These are phyloP conservation scores for Typhlichthys subterraneus DNA, from an alignment of 2,797 vertebrate species.

Conservation along the genomic window DNA sequence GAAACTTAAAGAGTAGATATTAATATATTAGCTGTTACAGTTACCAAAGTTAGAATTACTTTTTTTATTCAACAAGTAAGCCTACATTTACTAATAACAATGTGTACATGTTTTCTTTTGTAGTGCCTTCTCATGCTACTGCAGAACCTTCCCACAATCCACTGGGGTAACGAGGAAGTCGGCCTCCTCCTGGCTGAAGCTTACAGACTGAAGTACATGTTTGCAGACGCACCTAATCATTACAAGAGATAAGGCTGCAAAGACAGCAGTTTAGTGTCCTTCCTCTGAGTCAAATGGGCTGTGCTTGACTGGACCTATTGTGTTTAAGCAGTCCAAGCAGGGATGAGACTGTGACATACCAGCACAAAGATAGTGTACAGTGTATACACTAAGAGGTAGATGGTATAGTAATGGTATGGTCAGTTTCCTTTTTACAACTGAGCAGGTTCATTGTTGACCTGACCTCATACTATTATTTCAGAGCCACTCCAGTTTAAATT, in stretches of 20 bases:
- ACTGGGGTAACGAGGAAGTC: conserved; percentile 98
- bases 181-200: conserved; percentile 96
- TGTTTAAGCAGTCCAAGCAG: conserved; percentile 9
- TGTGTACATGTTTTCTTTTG: conserved; percentile 27
- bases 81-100: too few relatives aligned
- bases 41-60: too few relatives aligned
- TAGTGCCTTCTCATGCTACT: conserved; percentile 97
- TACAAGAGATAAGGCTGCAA: conserved; percentile 86
- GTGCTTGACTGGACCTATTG: conserved; percentile 5
- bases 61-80: too few relatives aligned
- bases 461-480: conserved; percentile 6
- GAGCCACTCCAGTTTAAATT: conserved; percentile 39
- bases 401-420: background rate
- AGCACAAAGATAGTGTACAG: conserved; percentile 9
- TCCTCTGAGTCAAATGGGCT: background rate
- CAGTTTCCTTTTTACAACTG: background rate
- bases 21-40: too few relatives aligned
- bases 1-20: too few relatives aligned
- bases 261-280: conserved; percentile 1
- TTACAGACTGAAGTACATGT: conserved; percentile 99
- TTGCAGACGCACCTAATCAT: conserved; percentile 97
- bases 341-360: conserved; percentile 1
- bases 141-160: conserved; percentile 98
- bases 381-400: background rate
- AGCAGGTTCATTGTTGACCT: conserved; percentile 3